phyloP scores from a whole-genome alignment of 1,140 invertebrate species.

The Riptortus pedestris region DNA sequence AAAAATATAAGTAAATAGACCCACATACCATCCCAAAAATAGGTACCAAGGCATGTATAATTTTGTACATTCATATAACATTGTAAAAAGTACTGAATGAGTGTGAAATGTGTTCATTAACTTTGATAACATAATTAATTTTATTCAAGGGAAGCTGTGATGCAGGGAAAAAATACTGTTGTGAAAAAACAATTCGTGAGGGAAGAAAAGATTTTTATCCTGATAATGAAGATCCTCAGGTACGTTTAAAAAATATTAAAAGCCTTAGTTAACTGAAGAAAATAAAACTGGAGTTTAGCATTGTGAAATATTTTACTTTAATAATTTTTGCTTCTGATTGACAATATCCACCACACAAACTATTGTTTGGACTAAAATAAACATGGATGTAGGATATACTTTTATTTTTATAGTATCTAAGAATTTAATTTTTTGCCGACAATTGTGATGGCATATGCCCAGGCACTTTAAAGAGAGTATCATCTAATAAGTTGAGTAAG shows the following conservation, averaged over 20 bases:
- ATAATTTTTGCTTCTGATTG: no score
- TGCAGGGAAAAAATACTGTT: constrained; percentile 44
- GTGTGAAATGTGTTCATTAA: no score
- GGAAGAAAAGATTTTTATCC: constrained; percentile 28
- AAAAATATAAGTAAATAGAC: neutral
- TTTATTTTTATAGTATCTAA: neutral
- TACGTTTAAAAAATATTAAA: no score
- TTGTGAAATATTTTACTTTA: no score
- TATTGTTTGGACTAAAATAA: neutral
- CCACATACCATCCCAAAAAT: neutral
- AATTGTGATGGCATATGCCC: no score
- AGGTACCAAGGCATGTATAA: neutral
- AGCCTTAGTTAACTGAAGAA: no score
- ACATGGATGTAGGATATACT: neutral
- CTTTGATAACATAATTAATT: neutral
- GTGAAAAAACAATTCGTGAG: constrained; percentile 38
- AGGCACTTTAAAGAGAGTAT: no score
- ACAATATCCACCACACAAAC: neutral
- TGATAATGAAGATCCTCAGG: neutral
- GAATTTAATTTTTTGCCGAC: no score
- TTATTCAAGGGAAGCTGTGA: constrained; percentile 42
- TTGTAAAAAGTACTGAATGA: no score
- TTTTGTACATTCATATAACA: neutral
- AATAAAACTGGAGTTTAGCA: no score
- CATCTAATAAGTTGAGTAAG: no score